Base-by-base conservation (phyloP, 2,888 invertebrate species). In the Furcula furcula region DNA sequence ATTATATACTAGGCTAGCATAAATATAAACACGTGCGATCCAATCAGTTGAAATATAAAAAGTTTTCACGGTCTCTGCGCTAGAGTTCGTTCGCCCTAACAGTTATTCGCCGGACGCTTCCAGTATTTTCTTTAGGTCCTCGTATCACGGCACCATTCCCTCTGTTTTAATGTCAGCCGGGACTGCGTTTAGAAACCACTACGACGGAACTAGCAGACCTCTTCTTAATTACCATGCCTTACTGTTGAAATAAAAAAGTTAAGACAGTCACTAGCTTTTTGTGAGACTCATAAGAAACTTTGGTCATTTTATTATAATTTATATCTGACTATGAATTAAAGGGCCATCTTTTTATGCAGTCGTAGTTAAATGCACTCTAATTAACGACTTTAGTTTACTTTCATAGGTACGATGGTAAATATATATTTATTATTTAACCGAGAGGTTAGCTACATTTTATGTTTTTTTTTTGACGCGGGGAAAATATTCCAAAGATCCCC, bases 151-250 rank as follows among this genome's bases (percentile, higher is more conserved):
- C 52, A 65, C 60, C 55, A 66, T 69, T 72, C 52, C 59, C 54
- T 64, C 42, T 55, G 61, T 56, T 67, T 74, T 66, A 67, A 70
- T 61, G 69, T 72, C 65, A 61, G 66, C 54, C 52, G 53, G 55
- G 64, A 55, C 51, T 66, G 60, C 65, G 58, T 66, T 70, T 66
- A 66, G 65, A 40, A 70, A 65, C 57, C 58, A 63, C 60, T 65
- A 57, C 58, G 57, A 60, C 61, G 65, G 59, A 62, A 55, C 66
- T 51, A 64, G 66, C 66, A 68, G 57, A 63, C 67, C 66, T 63
- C 52, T 62, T 58, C 73, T 77, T 83, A 83, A 83, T 82, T 83
- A 81, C 73, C 70, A 66, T 73, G 69, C 72, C 69, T 69, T 66
- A 56, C 61, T 60, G 61, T 53, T 51, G 54, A 64, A 76, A 74